These are phyloP conservation scores for Zoanthus solanderi DNA, from an alignment of 92 coral and sea anemone species.

Conservation along the genomic window DNA sequence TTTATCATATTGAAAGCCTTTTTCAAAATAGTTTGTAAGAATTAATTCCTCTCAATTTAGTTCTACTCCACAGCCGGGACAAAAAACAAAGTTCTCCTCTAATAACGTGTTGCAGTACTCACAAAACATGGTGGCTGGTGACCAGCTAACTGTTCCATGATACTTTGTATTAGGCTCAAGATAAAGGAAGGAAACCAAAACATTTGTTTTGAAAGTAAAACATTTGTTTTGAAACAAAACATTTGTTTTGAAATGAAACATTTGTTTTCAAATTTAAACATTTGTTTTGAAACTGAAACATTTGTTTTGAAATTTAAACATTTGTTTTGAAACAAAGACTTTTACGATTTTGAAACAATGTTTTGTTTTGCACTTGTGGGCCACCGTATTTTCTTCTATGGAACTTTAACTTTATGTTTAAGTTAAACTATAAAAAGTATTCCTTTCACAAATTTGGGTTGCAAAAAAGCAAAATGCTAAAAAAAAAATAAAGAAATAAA, in stretches of 20 bases:
- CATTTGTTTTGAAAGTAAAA: neutral
- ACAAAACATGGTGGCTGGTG: slow-evolving; percentile 21
- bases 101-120: slow-evolving; percentile 24
- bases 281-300: no score
- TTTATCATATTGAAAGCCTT: slow-evolving; percentile 25
- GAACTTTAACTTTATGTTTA: no score
- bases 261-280: neutral
- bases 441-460: no score
- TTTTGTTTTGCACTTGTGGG: neutral
- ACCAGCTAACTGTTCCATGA: neutral
- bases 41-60: slow-evolving; percentile 17
- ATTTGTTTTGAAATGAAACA: neutral
- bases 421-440: no score
- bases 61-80: slow-evolving; percentile 17
- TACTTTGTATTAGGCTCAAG: neutral
- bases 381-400: no score
- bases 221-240: neutral
- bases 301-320: neutral
- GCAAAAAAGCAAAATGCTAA: no score
- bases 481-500: no score
- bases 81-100: slow-evolving; percentile 29
- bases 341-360: neutral
- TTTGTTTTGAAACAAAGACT: no score
- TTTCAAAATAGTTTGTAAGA: slow-evolving; percentile 32
- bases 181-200: neutral